phyloP scores from a whole-genome alignment of 2,113 vertebrate genomes.

The Axis porcinus region DNA sequence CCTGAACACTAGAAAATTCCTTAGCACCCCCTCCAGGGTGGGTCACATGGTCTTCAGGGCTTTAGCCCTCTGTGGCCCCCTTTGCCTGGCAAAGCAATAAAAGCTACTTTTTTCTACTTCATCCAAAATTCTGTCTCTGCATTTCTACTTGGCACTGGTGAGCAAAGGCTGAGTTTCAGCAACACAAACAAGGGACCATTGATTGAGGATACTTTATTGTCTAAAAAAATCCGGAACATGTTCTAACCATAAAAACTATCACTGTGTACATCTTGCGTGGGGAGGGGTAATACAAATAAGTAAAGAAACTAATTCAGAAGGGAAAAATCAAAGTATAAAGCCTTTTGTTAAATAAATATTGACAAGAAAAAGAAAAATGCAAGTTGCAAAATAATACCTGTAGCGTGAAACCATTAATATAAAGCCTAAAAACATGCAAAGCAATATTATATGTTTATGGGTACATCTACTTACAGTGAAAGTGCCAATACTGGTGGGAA shows the following conservation, averaged over 20 bases:
- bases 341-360: neutral
- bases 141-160: neutral
- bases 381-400: neutral
- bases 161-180: neutral
- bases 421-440: neutral
- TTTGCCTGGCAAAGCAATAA: neutral
- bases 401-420: neutral
- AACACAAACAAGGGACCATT: neutral
- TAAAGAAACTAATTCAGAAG: slow-evolving; percentile 28
- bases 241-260: neutral
- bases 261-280: neutral
- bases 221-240: neutral
- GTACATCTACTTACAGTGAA: neutral
- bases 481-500: neutral
- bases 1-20: neutral
- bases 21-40: neutral
- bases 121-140: neutral
- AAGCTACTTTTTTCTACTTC: neutral
- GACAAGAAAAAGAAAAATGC: neutral
- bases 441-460: neutral
- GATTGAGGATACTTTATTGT: neutral
- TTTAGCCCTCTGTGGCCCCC: neutral
- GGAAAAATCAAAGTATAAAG: neutral
- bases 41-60: neutral
- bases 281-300: neutral